Evolutionary conservation across 53 echinoderm and acorn worm species (phyloP).

Genomic region (Astropecten irregularis): DNA sequence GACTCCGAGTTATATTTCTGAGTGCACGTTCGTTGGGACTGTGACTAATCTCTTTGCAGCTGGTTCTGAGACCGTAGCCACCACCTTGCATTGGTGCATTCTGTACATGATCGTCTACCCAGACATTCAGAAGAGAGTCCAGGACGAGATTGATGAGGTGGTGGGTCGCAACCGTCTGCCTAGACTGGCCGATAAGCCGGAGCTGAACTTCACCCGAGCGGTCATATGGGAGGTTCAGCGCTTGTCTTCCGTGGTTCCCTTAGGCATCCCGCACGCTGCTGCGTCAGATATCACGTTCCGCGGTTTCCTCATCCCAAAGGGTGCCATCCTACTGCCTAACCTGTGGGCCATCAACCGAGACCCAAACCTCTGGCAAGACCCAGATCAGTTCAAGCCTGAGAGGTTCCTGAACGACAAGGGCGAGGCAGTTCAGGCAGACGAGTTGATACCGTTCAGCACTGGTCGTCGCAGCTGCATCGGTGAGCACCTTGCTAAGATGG

Average conservation of each 20-base stretch:
- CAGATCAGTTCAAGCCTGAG: neutral
- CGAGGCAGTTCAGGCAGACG: neutral
- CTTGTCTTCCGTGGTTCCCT: neutral
- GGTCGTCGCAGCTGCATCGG: conserved; percentile 62
- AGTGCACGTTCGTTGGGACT: conserved; percentile 45
- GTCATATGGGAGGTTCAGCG: neutral
- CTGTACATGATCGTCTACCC: conserved; percentile 64
- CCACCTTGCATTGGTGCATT: conserved; percentile 56
- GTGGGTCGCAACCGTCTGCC: conserved; percentile 61
- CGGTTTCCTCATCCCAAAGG: neutral
- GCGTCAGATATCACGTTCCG: neutral
- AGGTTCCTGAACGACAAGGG: neutral
- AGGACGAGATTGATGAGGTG: conserved; percentile 60
- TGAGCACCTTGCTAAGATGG: conserved; percentile 69
- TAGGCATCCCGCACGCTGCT: neutral
- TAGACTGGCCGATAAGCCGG: conserved; percentile 50
- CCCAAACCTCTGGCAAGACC: neutral
- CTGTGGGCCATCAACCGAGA: neutral
- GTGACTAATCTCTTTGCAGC: conserved; percentile 63
- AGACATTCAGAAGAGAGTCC: conserved; percentile 57
- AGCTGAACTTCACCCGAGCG: conserved; percentile 10
- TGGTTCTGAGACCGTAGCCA: conserved; percentile 65
- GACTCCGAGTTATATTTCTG: neutral
- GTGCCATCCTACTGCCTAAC: neutral
- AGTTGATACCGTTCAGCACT: neutral